Evolutionary conservation across 2,888 invertebrate genomes (phyloP).

Genomic region (Anoplius nigerrimus): DNA sequence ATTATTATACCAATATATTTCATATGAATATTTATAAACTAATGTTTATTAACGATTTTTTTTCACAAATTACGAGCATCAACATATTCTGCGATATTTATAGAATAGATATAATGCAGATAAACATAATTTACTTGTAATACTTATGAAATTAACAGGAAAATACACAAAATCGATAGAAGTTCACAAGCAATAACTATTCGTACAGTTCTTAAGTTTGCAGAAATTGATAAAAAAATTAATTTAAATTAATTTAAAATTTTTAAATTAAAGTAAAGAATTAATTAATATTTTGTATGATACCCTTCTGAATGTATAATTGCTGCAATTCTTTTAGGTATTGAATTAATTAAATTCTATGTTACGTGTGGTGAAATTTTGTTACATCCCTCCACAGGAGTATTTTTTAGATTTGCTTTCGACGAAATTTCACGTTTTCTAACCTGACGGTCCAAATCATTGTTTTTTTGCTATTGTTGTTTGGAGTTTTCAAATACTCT

Average conservation of each 20-base stretch:
- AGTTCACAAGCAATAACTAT: not conserved
- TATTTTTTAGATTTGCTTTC: conserved; percentile 9
- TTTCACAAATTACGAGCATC: no score
- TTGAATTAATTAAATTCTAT: conserved; percentile 13
- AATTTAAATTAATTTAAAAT: conserved; percentile 8
- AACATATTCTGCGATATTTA: no score
- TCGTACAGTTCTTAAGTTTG: not conserved
- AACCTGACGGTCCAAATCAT: not conserved
- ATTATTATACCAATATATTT: no score
- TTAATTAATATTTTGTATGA: conserved; percentile 14
- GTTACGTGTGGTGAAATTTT: conserved; percentile 10
- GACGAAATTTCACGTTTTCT: conserved; percentile 5
- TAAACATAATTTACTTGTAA: no score
- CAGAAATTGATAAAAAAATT: conserved; percentile 12
- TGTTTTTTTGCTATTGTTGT: not conserved
- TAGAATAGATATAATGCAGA: no score
- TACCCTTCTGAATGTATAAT: conserved; percentile 13
- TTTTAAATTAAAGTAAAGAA: conserved; percentile 1
- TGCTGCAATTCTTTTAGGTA: conserved; percentile 13
- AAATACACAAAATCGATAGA: not conserved
- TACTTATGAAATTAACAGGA: no score
- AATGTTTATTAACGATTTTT: no score
- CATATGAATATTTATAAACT: no score
- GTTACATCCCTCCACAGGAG: conserved; percentile 14
- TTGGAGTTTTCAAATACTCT: not conserved